A percentile compares a stretch with the other conserved stretches of the same genome.
These are phyloP conservation scores for Clarias laeviceps DNA, from an alignment of 2,797 vertebrate species.

Conservation along the genomic window DNA sequence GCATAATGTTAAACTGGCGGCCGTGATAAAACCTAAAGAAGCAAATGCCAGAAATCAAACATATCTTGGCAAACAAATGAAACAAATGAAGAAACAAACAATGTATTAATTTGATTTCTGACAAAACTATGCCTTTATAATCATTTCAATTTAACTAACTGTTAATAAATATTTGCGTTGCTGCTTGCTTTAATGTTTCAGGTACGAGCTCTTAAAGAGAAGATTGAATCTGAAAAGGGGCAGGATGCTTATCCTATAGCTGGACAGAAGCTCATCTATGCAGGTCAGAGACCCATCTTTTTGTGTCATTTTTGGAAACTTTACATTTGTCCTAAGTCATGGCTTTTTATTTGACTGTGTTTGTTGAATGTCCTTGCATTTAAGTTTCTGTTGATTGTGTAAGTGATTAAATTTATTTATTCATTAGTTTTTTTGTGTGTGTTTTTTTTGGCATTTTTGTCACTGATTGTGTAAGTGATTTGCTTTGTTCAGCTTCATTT, in stretches of 20 bases:
- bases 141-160: not conserved
- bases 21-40: not conserved
- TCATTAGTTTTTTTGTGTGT: not conserved
- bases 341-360: constrained; percentile 8
- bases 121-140: not conserved
- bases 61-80: not conserved
- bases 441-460: not conserved
- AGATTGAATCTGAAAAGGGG: constrained; percentile 74
- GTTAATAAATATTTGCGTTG: not conserved
- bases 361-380: not conserved
- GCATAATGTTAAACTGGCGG: not conserved
- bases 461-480: not conserved
- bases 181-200: constrained; percentile 47
- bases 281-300: constrained; percentile 64
- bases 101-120: not conserved
- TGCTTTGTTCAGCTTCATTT: not conserved
- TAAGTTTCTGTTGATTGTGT: not conserved
- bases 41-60: not conserved
- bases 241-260: constrained; percentile 73
- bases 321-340: not conserved
- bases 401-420: not conserved
- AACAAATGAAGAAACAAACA: not conserved
- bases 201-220: constrained; percentile 77
- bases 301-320: not conserved
- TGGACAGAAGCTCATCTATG: constrained; percentile 81